These are phyloP conservation scores for Drosophila kohkoa DNA, from an alignment of 1,140 invertebrate genomes.

Conservation along the genomic window DNA sequence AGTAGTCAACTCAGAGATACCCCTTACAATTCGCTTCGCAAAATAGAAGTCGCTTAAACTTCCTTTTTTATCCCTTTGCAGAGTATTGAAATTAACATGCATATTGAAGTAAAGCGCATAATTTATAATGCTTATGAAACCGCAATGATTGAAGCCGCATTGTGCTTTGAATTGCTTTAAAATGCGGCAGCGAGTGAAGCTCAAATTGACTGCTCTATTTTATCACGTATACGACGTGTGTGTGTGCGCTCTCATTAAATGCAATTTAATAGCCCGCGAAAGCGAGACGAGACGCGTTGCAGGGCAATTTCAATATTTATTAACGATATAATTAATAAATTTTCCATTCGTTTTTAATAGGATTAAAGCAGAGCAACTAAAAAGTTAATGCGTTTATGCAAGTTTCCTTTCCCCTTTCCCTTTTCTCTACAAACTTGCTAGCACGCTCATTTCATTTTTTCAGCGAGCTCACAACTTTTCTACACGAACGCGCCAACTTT, in stretches of 20 bases:
- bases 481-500: slow-evolving; percentile 77
- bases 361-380: slow-evolving; percentile 66
- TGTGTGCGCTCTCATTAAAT: slow-evolving; percentile 64
- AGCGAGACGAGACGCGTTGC: slow-evolving; percentile 8
- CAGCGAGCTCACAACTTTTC: slow-evolving; percentile 55
- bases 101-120: slow-evolving; percentile 31
- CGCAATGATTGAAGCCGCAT: slow-evolving; percentile 2
- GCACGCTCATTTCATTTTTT: slow-evolving; percentile 13
- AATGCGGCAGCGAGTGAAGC: slow-evolving; percentile 4
- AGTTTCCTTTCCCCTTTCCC: neutral
- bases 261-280: slow-evolving; percentile 65
- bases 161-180: slow-evolving; percentile 29
- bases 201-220: slow-evolving; percentile 70
- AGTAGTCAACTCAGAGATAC: neutral
- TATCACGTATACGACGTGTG: slow-evolving; percentile 61
- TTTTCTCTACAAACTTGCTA: slow-evolving; percentile 2
- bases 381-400: slow-evolving; percentile 69
- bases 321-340: slow-evolving; percentile 78
- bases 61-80: neutral
- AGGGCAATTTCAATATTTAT: slow-evolving; percentile 70
- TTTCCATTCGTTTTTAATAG: slow-evolving; percentile 45
- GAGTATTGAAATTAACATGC: slow-evolving; percentile 28
- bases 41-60: neutral
- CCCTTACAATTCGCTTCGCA: neutral
- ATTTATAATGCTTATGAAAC: slow-evolving; percentile 66